Base-by-base conservation (phyloP, 2,888 invertebrate genomes). In the Beris chalybata region DNA sequence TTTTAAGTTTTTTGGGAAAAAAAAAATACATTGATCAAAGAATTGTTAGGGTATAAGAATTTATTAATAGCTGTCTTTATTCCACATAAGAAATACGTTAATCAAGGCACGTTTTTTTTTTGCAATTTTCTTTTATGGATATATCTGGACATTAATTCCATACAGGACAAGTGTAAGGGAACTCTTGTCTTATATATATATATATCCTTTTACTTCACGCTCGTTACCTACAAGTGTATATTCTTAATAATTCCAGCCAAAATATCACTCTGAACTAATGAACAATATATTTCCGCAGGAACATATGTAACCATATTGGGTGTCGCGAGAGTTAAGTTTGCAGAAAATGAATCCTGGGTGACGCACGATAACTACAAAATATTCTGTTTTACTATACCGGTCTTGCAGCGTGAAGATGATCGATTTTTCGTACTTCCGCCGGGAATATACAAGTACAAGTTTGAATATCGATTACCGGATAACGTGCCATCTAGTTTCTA, bases 401-500 rank as follows among this genome's bases (percentile, higher is more conserved):
- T 59, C 7, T 9, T 59, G n/a, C 47, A 59, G 4, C 29, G 58
- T 4, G 58, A 59, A 47, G 58, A 59, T n/a, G 58, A 59, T 7
- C n/a, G 48, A 59, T 59, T 32, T 59, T 59, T 59, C 48, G 58
- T 59, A 11, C 38, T 59, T n/a, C 58, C 58, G 2, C 58, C 58
- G 7, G 58, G 58, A 48, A 59, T 47, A n/a, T 59, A 59, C n/a
- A 47, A 32, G 15, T 59, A 59, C 13, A 59, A 59, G 47, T 59
- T 59, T 31, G 58, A 59, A 48, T 59, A 48, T 47, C 47, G 58
- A 5, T 15, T 59, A 48, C 58, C 58, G 30, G 58, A 59, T 31
- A 47, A 59, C 48, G 47, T 59, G n/a, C 58, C 58, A 30, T 59
- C 58, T n/a, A 59, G 58, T 15, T 59, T 59, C 38, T 59, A 59